A percentile compares a stretch with the other conserved stretches of the same genome.
phyloP scores from a whole-genome alignment of 2,888 invertebrate species.

The Rhamnusium bicolor region DNA sequence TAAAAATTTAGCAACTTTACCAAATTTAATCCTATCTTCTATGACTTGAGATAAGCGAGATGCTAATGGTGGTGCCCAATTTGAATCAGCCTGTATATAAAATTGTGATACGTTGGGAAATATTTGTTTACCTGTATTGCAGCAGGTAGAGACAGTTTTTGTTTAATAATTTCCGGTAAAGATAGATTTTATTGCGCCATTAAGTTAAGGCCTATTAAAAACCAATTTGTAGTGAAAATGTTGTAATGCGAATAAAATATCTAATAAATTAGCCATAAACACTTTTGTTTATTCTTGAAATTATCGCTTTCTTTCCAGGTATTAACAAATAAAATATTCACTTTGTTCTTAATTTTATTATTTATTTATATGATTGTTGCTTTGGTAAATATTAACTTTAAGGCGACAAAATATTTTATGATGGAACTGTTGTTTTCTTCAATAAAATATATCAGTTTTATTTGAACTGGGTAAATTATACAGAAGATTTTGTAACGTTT shows the following conservation, averaged over 20 bases:
- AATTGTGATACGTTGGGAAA: constrained; percentile 5
- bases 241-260: not conserved
- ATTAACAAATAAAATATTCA: constrained; percentile 11
- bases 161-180: not conserved
- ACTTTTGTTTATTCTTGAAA: not conserved
- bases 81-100: too few relatives aligned
- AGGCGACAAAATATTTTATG: not conserved
- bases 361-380: not conserved
- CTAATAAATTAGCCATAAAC: constrained; percentile 4
- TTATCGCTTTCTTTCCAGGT: not conserved
- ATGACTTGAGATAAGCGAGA: too few relatives aligned
- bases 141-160: not conserved
- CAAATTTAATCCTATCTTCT: too few relatives aligned
- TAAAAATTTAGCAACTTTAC: too few relatives aligned
- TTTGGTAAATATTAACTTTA: not conserved
- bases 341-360: constrained; percentile 3
- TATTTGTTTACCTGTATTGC: not conserved
- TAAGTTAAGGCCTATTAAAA: constrained; percentile 15
- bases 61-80: too few relatives aligned
- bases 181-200: constrained; percentile 6
- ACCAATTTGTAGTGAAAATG: constrained; percentile 24
- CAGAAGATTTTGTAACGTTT: too few relatives aligned
- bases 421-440: not conserved
- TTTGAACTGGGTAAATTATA: not conserved
- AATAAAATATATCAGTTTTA: not conserved